Evolutionary conservation across 2,797 vertebrate genomes (phyloP), one percentile per base, ranked within the genome.

Genomic region (Onychomys arenicola): DNA sequence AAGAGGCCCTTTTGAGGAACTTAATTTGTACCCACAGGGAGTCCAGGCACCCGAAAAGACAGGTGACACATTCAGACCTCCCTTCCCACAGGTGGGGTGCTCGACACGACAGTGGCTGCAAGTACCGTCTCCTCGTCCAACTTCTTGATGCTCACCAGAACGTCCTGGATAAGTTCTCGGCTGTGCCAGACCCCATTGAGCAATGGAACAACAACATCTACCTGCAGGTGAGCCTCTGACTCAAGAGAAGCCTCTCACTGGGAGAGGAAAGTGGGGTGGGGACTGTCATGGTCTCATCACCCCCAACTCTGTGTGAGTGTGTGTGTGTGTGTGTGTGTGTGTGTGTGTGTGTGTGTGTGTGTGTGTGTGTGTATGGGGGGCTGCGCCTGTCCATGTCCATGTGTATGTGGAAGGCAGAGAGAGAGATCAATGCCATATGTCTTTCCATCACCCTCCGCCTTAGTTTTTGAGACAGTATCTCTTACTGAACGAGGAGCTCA

Each of bases 1-100:
- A 3, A 23, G 55, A 52, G 49, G 57, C n/a, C 77, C 57, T 7
- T 67, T 40, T 14, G 65, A 71, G 40, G 43, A 49, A 16, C 21
- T 40, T 27, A 21, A 25, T 49, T 32, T 78, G 76, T 49, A 11
- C 7, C 4, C 0, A 5, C 1, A 6, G 57, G 57, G 73, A 16
- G 25, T 46, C 29, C 12, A 91, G 55, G 57, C 19, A 34, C 34
- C 32, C 17, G 25, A 40, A 83, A 32, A 89, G 73, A 65, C 5
- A 63, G 34, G 34, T 46, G 77, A 23, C 23, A 12, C 85, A 84
- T 75, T 13, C 71, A 37, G 14, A 23, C 29, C 78, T 83, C 43
- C 2, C 59, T 2, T 67, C 90, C 59, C 13, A 2, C 65, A 98
- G 97, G 96, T 97, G 95, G 97, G 95, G 94, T 23, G 91, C 92